phyloP scores from a whole-genome alignment of 2,113 vertebrate species.

The Erythrocercus mccallii region DNA sequence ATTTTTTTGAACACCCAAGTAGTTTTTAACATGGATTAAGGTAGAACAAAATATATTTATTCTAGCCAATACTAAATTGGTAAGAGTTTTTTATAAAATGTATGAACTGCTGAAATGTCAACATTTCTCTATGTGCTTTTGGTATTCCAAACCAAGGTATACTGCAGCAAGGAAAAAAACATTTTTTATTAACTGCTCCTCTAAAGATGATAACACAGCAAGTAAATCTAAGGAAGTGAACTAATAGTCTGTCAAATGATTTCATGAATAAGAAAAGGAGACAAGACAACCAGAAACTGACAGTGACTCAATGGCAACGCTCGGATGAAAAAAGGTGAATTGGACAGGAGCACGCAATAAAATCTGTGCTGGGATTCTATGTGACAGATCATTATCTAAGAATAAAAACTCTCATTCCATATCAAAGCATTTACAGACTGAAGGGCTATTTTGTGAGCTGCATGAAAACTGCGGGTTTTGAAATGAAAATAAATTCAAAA shows the following conservation, averaged over 20 bases:
- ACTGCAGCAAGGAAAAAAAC: background rate
- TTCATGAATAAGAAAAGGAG: background rate
- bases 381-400: background rate
- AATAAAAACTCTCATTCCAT: background rate
- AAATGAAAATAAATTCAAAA: background rate
- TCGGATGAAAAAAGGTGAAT: background rate
- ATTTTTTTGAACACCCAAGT: background rate
- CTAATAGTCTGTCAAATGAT: background rate
- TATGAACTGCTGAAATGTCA: background rate
- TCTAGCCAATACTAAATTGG: background rate
- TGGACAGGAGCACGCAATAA: background rate
- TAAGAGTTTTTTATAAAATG: background rate
- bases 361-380: background rate
- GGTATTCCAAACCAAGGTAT: background rate
- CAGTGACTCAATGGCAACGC: background rate
- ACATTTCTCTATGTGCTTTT: background rate
- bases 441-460: background rate
- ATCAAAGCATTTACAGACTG: background rate
- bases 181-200: background rate
- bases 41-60: background rate
- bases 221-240: background rate
- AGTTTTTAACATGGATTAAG: background rate
- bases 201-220: background rate
- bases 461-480: background rate
- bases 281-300: background rate